Percentiles rank a stretch among this genome's conserved stretches.
phyloP scores from a whole-genome alignment of 1,140 invertebrate genomes.

The Drosophila ambigua region DNA sequence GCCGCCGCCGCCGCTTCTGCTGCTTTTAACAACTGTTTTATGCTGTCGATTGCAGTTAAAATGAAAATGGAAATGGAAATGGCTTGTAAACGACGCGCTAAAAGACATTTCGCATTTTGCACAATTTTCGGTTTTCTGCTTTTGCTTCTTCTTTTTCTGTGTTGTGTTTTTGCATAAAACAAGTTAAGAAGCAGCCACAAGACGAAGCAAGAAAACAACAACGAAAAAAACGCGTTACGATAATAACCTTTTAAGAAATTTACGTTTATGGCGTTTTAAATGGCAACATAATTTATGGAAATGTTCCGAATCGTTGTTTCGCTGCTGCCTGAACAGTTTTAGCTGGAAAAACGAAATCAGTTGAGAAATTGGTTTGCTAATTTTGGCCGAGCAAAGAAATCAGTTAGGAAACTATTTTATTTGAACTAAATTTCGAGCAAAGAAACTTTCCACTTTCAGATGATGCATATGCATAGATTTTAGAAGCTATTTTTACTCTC shows the following conservation, averaged over 20 bases:
- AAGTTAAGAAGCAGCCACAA: slow-evolving; percentile 36
- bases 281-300: slow-evolving; percentile 47
- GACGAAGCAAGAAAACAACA: neutral
- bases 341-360: neutral
- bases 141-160: slow-evolving; percentile 3
- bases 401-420: too few species aligned
- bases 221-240: neutral
- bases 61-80: slow-evolving; percentile 71
- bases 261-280: slow-evolving; percentile 55
- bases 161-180: slow-evolving; percentile 27
- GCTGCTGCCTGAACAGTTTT: slow-evolving; percentile 17
- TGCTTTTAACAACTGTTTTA: slow-evolving; percentile 65
- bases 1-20: slow-evolving; percentile 4
- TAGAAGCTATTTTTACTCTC: too few species aligned
- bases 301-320: slow-evolving; percentile 2
- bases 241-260: slow-evolving; percentile 55
- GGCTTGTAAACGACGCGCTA: slow-evolving; percentile 74
- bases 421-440: too few species aligned
- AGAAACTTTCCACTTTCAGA: too few species aligned
- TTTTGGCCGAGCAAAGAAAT: neutral
- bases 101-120: slow-evolving; percentile 66
- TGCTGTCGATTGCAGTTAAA: slow-evolving; percentile 76
- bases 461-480: too few species aligned
- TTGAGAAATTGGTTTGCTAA: slow-evolving; percentile 3
- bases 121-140: slow-evolving; percentile 30